Evolutionary conservation across 2,797 vertebrate genomes (phyloP).

Genomic region (Eutrigla gurnardus): DNA sequence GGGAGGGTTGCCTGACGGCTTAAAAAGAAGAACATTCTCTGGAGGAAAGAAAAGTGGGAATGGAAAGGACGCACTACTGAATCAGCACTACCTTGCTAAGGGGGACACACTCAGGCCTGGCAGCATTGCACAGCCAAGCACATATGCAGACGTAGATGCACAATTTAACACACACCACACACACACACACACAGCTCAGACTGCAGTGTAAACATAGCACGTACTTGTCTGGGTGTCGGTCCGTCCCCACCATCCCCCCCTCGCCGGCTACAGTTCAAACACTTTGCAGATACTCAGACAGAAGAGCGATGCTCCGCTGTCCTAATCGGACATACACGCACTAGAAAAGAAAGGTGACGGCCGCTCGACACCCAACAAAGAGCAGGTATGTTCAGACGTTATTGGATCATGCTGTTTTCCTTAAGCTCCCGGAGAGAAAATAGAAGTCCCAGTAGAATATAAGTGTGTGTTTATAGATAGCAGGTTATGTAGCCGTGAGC

Average conservation of each 20-base stretch:
- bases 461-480: conserved; percentile 62
- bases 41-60: conserved; percentile 21
- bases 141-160: conserved; percentile 42
- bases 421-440: conserved; percentile 22
- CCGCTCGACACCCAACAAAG: conserved; percentile 20
- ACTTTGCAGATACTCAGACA: conserved; percentile 32
- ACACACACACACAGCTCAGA: conserved; percentile 41
- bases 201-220: conserved; percentile 66
- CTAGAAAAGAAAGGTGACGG: background rate
- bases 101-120: conserved; percentile 2
- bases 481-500: conserved; percentile 55
- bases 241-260: conserved; percentile 12
- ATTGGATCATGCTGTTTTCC: conserved; percentile 28
- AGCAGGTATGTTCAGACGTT: conserved; percentile 18
- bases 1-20: conserved; percentile 36
- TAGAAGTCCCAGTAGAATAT: conserved; percentile 36
- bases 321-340: conserved; percentile 10
- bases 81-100: conserved; percentile 53
- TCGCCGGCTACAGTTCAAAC: conserved; percentile 54
- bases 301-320: conserved; percentile 21
- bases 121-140: conserved; percentile 2
- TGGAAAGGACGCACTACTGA: conserved; percentile 43
- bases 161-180: conserved; percentile 30
- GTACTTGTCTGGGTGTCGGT: conserved; percentile 62
- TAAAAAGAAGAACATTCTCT: conserved; percentile 46